Evolutionary conservation across 1,140 invertebrate genomes (phyloP).

Genomic region (Drosophila bocki): DNA sequence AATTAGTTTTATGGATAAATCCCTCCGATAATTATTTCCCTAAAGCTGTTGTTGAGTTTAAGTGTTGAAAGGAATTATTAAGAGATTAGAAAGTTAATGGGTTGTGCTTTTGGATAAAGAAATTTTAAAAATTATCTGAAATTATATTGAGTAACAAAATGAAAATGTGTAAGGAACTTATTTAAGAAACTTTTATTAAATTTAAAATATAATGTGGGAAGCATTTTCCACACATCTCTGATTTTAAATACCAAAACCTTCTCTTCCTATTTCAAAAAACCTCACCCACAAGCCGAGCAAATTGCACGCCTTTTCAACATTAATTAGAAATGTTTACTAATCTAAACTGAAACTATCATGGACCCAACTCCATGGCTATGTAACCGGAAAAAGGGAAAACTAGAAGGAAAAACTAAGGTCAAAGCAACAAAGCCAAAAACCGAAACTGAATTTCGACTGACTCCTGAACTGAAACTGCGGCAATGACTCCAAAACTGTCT

Average conservation of each 20-base stretch:
- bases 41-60: not conserved
- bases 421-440: slow-evolving; percentile 52
- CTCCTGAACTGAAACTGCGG: slow-evolving; percentile 29
- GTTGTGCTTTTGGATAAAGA: not conserved
- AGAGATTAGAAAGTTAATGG: slow-evolving; percentile 1
- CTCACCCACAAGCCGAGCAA: slow-evolving; percentile 12
- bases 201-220: no score
- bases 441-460: slow-evolving; percentile 28
- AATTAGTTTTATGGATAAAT: not conserved
- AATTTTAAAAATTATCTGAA: no score
- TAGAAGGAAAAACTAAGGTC: slow-evolving; percentile 49
- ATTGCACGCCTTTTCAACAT: slow-evolving; percentile 47
- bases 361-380: slow-evolving; percentile 18
- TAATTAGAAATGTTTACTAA: slow-evolving; percentile 72
- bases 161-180: no score
- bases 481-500: slow-evolving; percentile 50
- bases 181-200: no score
- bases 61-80: not conserved
- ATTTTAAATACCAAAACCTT: not conserved
- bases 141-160: no score
- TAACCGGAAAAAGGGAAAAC: slow-evolving; percentile 7
- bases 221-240: not conserved
- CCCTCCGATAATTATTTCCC: not conserved
- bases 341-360: slow-evolving; percentile 37
- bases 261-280: not conserved